Conservation (phyloP, 2,797 vertebrate species). For the Pantherophis vulpinus region DNA sequence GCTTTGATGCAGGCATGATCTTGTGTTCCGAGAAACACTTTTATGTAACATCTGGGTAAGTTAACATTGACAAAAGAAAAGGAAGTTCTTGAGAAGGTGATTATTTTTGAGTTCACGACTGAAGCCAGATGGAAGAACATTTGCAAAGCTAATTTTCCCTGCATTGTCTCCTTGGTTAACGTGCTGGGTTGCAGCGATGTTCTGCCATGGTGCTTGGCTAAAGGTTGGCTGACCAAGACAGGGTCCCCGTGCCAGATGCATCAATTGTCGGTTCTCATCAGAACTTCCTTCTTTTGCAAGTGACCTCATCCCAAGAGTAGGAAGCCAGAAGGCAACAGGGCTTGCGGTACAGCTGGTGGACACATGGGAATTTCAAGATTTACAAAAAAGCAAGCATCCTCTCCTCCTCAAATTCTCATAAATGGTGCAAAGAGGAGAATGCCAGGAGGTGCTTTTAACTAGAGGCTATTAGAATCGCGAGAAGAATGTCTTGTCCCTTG, state of each 20-base stretch:
- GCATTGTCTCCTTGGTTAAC: background rate
- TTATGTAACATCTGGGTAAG: no score
- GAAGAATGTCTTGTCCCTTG: background rate
- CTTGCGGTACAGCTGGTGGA: background rate
- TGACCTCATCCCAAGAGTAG: background rate
- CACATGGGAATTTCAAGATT: background rate
- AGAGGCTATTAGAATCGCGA: background rate
- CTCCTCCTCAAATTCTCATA: background rate
- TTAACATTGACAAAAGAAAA: background rate
- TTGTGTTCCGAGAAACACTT: background rate
- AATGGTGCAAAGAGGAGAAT: background rate
- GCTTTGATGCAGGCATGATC: background rate
- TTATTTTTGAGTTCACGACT: background rate
- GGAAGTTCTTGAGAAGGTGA: background rate
- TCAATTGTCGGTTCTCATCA: background rate
- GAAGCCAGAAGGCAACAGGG: background rate
- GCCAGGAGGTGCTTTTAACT: background rate
- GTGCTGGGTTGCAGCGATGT: background rate
- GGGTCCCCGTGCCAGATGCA: background rate
- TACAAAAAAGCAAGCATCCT: background rate
- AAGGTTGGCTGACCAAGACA: background rate
- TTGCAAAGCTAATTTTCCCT: background rate
- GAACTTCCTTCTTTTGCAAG: background rate
- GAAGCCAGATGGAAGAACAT: background rate
- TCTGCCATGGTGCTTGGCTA: background rate